Conservation (phyloP, 2,113 vertebrate species). For the Lycocorax pyrrhopterus region DNA sequence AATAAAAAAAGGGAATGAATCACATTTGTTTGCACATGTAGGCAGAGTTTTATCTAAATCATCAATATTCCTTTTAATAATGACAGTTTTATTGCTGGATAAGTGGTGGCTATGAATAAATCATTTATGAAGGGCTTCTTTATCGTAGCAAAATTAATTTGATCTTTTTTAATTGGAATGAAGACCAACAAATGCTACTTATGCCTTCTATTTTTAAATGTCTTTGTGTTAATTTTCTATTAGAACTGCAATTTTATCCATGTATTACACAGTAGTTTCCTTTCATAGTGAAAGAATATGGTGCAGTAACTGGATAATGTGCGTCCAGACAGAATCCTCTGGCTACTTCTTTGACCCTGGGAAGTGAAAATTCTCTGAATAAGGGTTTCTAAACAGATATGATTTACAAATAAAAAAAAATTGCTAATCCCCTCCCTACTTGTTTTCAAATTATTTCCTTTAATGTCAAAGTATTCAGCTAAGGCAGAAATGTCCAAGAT, state of each 20-base stretch:
- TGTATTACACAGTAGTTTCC: neutral
- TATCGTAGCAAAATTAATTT: neutral
- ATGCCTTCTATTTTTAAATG: conserved; percentile 10
- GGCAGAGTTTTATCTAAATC: neutral
- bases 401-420: neutral
- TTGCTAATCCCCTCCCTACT: neutral
- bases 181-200: conserved; percentile 6
- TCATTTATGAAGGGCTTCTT: conserved; percentile 3
- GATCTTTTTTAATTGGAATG: neutral
- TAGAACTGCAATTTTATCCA: neutral
- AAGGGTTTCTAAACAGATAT: neutral
- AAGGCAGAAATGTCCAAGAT: neutral
- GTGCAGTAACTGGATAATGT: neutral
- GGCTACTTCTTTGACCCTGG: neutral
- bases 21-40: conserved; percentile 4
- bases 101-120: conserved; percentile 15
- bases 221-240: neutral
- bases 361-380: neutral
- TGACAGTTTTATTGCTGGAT: neutral
- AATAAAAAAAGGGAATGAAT: neutral
- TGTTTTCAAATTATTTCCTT: neutral
- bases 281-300: neutral
- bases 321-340: neutral
- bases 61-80: conserved; percentile 49
- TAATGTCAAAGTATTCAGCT: neutral